phyloP scores from a whole-genome alignment of 30 jellyfish, hydroid and myxozoan species.

The Hydractinia echinata region DNA sequence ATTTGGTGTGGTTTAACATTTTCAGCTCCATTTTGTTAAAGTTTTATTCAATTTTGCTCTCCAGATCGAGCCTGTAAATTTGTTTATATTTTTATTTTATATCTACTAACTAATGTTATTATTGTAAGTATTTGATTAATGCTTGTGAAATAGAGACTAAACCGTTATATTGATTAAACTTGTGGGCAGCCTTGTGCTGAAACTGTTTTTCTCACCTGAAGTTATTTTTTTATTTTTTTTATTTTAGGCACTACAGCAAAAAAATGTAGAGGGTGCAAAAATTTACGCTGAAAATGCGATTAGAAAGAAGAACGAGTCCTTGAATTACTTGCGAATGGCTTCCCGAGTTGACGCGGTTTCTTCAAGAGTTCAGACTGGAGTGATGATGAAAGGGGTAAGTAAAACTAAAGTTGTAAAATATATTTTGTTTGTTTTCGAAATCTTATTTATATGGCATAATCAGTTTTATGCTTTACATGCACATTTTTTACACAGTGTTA shows the following conservation, averaged over 20 bases:
- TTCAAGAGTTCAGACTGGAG: slow-evolving; percentile 71
- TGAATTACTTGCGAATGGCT: slow-evolving; percentile 72
- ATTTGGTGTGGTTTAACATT: too few species aligned
- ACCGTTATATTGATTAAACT: too few species aligned
- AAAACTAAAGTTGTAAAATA: too few species aligned
- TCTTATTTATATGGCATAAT: background rate
- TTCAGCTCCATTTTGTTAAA: too few species aligned
- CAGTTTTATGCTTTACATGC: too few species aligned
- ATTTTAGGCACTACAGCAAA: slow-evolving; percentile 70
- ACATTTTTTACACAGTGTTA: too few species aligned
- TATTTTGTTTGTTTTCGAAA: background rate
- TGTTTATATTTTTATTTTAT: too few species aligned
- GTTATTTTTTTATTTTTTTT: background rate
- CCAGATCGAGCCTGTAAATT: too few species aligned
- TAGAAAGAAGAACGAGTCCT: slow-evolving; percentile 78
- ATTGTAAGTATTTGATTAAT: too few species aligned
- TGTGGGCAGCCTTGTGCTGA: background rate
- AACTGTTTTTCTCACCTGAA: background rate
- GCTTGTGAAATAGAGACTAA: too few species aligned
- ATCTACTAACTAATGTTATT: too few species aligned
- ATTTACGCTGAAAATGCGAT: slow-evolving; percentile 92
- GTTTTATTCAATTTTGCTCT: too few species aligned
- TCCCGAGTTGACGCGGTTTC: slow-evolving; percentile 97
- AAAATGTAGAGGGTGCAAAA: slow-evolving; percentile 87
- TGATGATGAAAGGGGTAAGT: slow-evolving; percentile 69